Conservation (phyloP, 2,113 vertebrate species). For the Lycaon pictus region DNA sequence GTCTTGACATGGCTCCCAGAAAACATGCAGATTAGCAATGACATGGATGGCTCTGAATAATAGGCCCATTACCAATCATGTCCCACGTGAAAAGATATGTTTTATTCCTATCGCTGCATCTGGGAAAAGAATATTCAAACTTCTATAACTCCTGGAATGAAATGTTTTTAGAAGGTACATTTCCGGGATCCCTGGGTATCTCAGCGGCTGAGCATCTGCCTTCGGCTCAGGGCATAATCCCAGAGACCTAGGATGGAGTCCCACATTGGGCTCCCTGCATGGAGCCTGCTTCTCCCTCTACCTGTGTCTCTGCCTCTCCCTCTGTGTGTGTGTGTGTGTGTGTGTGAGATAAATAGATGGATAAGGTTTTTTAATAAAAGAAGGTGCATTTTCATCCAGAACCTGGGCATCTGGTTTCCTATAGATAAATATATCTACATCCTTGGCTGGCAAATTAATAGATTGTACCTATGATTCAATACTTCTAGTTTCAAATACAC, state of each 20-base stretch:
- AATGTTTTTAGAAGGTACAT: constrained; percentile 42
- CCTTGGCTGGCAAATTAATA: neutral
- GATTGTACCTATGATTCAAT: neutral
- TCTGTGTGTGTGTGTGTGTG: too few relatives aligned
- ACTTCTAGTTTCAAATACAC: constrained; percentile 20
- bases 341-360: too few relatives aligned
- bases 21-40: constrained; percentile 52
- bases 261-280: too few relatives aligned
- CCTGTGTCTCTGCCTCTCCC: too few relatives aligned
- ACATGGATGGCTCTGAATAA: neutral
- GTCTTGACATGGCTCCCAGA: constrained; percentile 36
- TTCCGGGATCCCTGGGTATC: neutral
- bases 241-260: too few relatives aligned
- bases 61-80: neutral
- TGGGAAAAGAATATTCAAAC: neutral
- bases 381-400: constrained; percentile 21
- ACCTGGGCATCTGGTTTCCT: constrained; percentile 17
- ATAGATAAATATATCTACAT: neutral
- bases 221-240: too few relatives aligned
- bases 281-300: too few relatives aligned
- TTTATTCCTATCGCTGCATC: constrained; percentile 34
- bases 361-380: neutral
- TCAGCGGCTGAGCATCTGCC: too few relatives aligned
- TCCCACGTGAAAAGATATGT: neutral
- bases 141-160: neutral